phyloP scores from a whole-genome alignment of 2,888 invertebrate species.

The Acrobasis suavella region DNA sequence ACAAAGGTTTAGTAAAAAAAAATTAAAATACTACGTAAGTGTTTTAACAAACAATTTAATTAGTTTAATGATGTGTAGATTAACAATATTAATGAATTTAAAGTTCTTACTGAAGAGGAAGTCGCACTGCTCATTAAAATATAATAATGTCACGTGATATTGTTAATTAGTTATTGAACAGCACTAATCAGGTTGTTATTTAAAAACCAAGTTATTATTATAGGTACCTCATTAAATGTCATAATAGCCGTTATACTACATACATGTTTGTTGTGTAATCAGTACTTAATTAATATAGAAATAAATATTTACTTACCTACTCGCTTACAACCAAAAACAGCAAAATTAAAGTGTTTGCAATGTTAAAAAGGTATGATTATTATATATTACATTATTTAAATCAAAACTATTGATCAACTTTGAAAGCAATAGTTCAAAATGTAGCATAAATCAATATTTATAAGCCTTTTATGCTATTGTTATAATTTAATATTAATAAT shows the following conservation, averaged over 20 bases:
- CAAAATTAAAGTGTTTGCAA: too few species aligned
- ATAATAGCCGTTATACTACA: neutral
- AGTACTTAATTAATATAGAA: too few species aligned
- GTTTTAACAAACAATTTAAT: neutral
- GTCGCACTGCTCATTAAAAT: neutral
- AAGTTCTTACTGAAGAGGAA: neutral
- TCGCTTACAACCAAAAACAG: too few species aligned
- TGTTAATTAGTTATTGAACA: neutral
- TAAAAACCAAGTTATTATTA: constrained; percentile 4
- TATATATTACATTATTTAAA: too few species aligned
- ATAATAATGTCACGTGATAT: neutral
- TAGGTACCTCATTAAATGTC: neutral
- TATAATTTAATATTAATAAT: too few species aligned
- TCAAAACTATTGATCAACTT: neutral
- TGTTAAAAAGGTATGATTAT: too few species aligned
- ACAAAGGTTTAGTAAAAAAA: too few species aligned
- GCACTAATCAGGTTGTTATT: constrained; percentile 3
- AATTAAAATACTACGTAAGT: neutral
- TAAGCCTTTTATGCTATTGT: too few species aligned
- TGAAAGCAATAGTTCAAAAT: constrained; percentile 33
- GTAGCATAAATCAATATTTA: too few species aligned
- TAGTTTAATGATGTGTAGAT: neutral
- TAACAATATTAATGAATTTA: constrained; percentile 1
- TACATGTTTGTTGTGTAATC: too few species aligned
- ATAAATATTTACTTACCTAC: too few species aligned